Base-by-base conservation (phyloP, 2,113 vertebrate genomes). In the Machaerirhynchus nigripectus region DNA sequence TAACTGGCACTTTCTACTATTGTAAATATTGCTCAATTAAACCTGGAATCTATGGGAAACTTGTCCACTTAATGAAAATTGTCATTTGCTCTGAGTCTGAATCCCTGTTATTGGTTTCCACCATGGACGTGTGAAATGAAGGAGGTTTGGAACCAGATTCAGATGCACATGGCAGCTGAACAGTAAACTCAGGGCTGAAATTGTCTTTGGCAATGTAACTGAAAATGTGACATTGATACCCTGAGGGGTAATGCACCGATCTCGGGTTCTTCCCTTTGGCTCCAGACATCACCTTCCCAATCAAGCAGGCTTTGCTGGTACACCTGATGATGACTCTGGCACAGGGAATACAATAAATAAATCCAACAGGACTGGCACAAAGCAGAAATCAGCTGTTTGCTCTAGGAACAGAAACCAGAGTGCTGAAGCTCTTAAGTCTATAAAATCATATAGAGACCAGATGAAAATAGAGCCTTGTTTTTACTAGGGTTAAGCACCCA, bases 211-310 rank as follows among this genome's bases (percentile, higher is more conserved):
- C 31, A 79, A 68, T 1, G 4, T 6, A 60, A 59, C 15, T 30
- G 30, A 24, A 47, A 73, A 79, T 57, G 6, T 49, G 59, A 28
- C 55, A 76, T 16, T 65, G 17, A 30, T 6, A 19, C 16, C 11
- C 31, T 46, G n/a, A 46, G n/a, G 0, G 40, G 26, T 26, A 22
- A 81, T 1, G 14, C 1, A 7, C 5, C 1, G 3, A 5, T 10
- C 16, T 13, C 21, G 79, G 65, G 11, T 8, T 47, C 70, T 28
- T 64, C 61, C 30, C 61, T 37, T 50, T 12, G 49, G 60, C 42
- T 82, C 67, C 68, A 69, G 67, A 18, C n/a, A 37, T 10, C 0
- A 0, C 44, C 0, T 57, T 42, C 40, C 86, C 22, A 60, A 76
- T 64, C 1, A 3, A 75, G 33, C 50, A 60, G 50, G 42, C 53